Evolutionary conservation across 2,888 invertebrate genomes (phyloP).

Genomic region (Rhamphomyia laevipes): DNA sequence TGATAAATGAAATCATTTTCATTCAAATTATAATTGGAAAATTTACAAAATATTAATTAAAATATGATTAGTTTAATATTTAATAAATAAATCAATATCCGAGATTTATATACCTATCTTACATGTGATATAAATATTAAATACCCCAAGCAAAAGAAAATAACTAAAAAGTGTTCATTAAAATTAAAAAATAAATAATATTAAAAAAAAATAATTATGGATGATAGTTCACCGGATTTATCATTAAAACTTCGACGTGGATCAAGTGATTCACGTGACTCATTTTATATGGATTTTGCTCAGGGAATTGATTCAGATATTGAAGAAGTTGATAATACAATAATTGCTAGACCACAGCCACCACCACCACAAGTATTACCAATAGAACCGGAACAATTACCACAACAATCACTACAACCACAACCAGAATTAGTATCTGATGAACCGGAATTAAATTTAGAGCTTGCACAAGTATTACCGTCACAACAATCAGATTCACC

Average conservation of each 20-base stretch:
- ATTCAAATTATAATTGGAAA: no score
- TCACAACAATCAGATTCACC: constrained; percentile 9
- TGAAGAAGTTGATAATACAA: constrained; percentile 66
- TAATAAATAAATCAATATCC: neutral
- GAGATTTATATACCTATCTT: neutral
- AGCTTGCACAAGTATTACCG: neutral
- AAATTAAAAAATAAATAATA: no score
- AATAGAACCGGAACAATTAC: constrained; percentile 16
- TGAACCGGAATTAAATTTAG: no score
- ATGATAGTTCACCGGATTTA: constrained; percentile 78
- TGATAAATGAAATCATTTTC: no score
- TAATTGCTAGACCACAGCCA: constrained; percentile 39
- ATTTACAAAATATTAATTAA: no score
- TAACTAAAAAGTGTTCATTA: neutral
- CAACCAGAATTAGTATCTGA: neutral
- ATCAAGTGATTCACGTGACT: constrained; percentile 76
- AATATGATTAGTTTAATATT: no score
- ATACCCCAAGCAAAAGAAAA: no score
- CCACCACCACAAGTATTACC: constrained; percentile 13
- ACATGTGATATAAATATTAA: neutral
- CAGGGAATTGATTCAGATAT: constrained; percentile 84
- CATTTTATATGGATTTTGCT: constrained; percentile 84
- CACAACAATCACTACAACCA: constrained; percentile 1
- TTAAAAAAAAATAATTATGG: constrained; percentile 31
- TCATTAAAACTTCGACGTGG: constrained; percentile 74